Base-by-base conservation (phyloP, 2,888 invertebrate genomes). In the Dinocampus coccinellae region DNA sequence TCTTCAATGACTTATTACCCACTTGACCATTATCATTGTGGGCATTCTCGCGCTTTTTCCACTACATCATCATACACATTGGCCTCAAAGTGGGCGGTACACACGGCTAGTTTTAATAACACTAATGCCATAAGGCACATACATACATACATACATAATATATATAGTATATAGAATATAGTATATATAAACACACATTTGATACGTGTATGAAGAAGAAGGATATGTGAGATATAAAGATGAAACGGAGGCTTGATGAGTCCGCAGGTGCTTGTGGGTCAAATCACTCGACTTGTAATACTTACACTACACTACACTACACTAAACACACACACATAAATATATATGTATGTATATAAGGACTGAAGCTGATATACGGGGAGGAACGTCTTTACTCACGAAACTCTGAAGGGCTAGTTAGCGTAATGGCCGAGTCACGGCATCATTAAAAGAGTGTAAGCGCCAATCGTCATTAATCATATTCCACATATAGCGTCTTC, bases 391-490 rank as follows among this genome's bases (percentile, higher is more conserved):
- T 71, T 71, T 74, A 70, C 70, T 52, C 67, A 70, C 34, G 52
- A 71, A 70, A 66, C 61, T 73, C 69, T 73, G 82, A 83, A 83
- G 81, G 79, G 83, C 83, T 83, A 83, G 83, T 85, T 84, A 85
- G 83, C 81, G 81, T 83, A 84, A 83, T 80, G 80, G 85, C 75
- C 85, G 81, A 86, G 86, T 87, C 87, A 87, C 83, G 83, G 83
- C 82, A 78, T 84, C 83, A 84, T 84, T 86, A 86, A 85, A 84
- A 83, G 81, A 58, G 78, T 81, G 70, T 73, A 78, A 73, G 77
- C 76, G 76, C 75, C 76, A 76, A 82, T 84, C 79, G 81, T 82
- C 87, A 87, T 87, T 87, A 87, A 87, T 87, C 87, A 87, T 86
- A 75, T 78, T 61, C 72, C 62, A 73, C 66, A 73, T 73, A 73